Base-by-base conservation (phyloP, 2,797 vertebrate species). In the Poecilia gillii region DNA sequence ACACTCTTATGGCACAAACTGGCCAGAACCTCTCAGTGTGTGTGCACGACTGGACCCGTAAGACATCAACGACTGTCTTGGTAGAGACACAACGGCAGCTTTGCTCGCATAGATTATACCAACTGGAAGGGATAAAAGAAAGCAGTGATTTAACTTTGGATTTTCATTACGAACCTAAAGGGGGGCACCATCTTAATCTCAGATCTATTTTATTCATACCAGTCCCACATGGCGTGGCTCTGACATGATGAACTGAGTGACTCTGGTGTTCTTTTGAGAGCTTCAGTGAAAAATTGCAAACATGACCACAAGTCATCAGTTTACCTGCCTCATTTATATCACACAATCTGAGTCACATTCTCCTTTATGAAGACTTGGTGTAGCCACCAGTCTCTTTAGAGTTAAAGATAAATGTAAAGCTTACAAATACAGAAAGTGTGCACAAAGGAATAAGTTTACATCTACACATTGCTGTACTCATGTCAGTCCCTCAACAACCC, bases 91-190 rank as follows among this genome's bases (percentile, higher is more conserved):
- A 59, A 89, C 74, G 75, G 18, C 39, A 75, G 73, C 79, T 72
- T 77, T 77, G 79, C 89, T 86, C 85, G 80, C 81, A 92, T 87
- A 80, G 85, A 90, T 90, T 90, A 84, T 57, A 74, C 12, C 47
- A 7, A 18, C 59, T 78, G 57, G 66, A 85, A 57, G 70, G 51
- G 72, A n/a, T 64, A 53, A 74, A 79, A 85, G 87, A 86, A 87
- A 47, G 82, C 77, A 78, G 84, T 55, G 80, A 66, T 14, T 20
- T 49, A 55, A 49, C n/a, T 55, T 76, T 85, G 73, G 75, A 81
- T 82, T 89, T 90, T 55, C 72, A 89, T 92, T 76, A 86, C 74
- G 71, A 0, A 1, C 53, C 77, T 36, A 71, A 57, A 64, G 47
- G 62, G 70, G 62, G 71, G 76, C 55, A 28, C 33, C 43, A 74